phyloP scores from a whole-genome alignment of 37 sponge, comb jelly and placozoan species.

The Chondrosia reniformis region DNA sequence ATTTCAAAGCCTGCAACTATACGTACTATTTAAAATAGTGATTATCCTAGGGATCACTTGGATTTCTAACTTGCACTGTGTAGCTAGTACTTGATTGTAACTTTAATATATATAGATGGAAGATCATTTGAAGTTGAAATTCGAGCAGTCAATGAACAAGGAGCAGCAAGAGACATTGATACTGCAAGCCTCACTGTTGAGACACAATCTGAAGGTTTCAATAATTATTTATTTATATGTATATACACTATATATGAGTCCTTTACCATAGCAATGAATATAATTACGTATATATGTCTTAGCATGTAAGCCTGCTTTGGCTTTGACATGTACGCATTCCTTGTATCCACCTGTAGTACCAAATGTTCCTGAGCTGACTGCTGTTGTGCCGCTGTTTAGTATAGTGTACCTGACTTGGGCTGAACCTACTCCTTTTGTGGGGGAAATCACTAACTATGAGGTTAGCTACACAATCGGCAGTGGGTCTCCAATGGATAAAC shows the following conservation, averaged over 20 bases:
- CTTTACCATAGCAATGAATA: too few relatives aligned
- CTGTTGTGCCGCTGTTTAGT: background rate
- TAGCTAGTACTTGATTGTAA: too few relatives aligned
- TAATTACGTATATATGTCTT: too few relatives aligned
- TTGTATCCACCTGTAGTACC: background rate
- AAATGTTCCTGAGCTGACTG: background rate
- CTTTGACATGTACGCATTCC: too few relatives aligned
- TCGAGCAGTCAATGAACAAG: constrained; percentile 11
- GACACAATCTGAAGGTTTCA: background rate
- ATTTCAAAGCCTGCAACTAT: too few relatives aligned
- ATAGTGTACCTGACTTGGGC: background rate
- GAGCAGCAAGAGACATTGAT: background rate
- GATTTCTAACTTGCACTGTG: too few relatives aligned
- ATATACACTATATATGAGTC: too few relatives aligned
- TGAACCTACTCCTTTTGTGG: background rate
- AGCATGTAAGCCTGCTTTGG: too few relatives aligned
- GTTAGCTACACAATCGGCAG: background rate
- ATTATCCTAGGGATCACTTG: too few relatives aligned
- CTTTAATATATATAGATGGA: too few relatives aligned
- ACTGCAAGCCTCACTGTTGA: background rate
- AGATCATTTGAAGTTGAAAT: background rate
- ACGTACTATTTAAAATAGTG: too few relatives aligned
- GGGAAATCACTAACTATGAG: background rate
- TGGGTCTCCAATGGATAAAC: background rate
- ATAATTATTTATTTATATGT: too few relatives aligned